Base-by-base conservation (phyloP, 2,888 invertebrate genomes). In the Leptopilina myrica region DNA sequence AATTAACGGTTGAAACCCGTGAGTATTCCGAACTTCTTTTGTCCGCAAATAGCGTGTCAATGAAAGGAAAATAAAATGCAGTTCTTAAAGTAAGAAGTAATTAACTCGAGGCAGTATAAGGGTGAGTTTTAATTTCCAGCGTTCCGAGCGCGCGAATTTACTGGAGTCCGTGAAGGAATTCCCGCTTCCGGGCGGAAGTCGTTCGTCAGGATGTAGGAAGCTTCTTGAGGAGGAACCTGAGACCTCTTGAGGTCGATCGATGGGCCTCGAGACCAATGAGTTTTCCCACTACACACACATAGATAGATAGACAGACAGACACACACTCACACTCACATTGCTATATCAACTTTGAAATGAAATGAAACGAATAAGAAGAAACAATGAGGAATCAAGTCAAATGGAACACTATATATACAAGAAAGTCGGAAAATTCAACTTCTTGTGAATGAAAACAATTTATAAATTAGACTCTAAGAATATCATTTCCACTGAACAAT, bases 11-110 rank as follows among this genome's bases (percentile, higher is more conserved):
- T 73, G 33, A 73, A 73, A 73, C 56, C n/a, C 49, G 15, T 53
- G 56, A 56, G 33, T 53, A 56, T 56, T 73, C 56, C 15, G 33
- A 40, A 73, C 33, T 73, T 73, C 56, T 56, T 73, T 73, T 73
- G 56, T 73, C 73, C 15, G 56, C 56, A 73, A 73, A 73, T 73
- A 59, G 73, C 56, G 73, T 73, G 73, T 73, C 73, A 73, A 73
- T 73, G 73, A 33, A 73, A 73, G 33, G 26, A 73, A 59, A 73
- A 73, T 73, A 73, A 59, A 73, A 73, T 73, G 73, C 73, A 73
- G 73, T 73, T 73, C 73, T 73, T 73, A 73, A 73, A 73, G 73
- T 73, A 73, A 73, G 73, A 73, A 73, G 73, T 73, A 73, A 73
- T 73, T 73, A 73, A 73, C 73, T 73, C 56, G 73, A 73, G 15